A percentile compares a stretch with the other conserved stretches of the same genome.
Conservation (phyloP, 1,140 invertebrate species). For the Microvelia longipes region DNA sequence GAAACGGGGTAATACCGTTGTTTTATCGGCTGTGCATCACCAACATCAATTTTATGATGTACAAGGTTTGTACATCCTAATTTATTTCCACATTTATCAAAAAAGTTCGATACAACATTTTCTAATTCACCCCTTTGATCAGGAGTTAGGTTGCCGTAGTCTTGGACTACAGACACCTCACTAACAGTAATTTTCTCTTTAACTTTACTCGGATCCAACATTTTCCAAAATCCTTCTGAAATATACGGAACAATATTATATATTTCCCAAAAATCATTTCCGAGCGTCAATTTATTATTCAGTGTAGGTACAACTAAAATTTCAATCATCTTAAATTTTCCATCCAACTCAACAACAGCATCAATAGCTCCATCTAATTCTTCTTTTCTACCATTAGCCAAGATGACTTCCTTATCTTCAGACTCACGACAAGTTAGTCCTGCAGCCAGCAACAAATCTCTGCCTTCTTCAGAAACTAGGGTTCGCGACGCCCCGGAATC, state of each 20-base stretch:
- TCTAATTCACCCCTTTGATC: neutral
- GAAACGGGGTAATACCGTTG: conserved; percentile 13
- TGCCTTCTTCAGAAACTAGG: neutral
- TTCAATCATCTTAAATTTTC: neutral
- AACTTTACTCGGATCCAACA: neutral
- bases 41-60: neutral
- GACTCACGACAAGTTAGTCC: neutral
- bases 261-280: neutral
- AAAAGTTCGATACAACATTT: neutral
- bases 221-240: neutral
- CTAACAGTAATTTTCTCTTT: neutral
- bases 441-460: neutral
- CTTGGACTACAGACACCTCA: neutral
- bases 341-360: neutral
- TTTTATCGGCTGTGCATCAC: conserved; percentile 5
- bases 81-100: neutral
- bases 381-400: neutral
- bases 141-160: neutral
- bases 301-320: neutral
- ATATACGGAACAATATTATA: neutral
- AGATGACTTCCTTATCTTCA: neutral
- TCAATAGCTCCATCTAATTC: neutral
- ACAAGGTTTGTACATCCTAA: neutral
- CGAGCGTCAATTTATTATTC: neutral
- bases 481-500: neutral